Conservation (phyloP, 1,140 invertebrate species). For the Anastrepha obliqua region DNA sequence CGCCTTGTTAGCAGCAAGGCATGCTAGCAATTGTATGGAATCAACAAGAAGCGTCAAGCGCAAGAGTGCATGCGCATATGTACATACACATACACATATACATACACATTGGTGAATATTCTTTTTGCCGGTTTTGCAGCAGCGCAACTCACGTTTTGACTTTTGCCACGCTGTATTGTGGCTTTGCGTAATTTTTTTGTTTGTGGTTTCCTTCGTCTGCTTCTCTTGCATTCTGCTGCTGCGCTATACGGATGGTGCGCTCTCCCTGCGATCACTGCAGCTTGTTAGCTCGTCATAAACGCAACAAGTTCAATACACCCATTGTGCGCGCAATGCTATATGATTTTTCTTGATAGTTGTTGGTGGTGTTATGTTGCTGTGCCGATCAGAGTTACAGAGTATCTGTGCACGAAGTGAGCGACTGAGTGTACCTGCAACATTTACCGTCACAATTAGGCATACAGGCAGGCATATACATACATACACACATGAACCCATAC, state of each 20-base stretch:
- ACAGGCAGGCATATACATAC: not conserved
- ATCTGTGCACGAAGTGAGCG: slow-evolving; percentile 7
- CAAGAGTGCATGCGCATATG: not conserved
- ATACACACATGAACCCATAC: not conserved
- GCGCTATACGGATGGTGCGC: not conserved
- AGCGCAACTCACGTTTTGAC: slow-evolving; percentile 42
- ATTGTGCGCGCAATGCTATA: not conserved
- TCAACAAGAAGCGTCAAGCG: not conserved
- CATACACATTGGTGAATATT: not conserved
- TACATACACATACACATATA: not conserved
- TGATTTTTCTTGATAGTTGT: not conserved
- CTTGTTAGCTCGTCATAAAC: slow-evolving; percentile 38
- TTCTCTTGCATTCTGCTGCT: not conserved
- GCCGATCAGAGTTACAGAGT: not conserved
- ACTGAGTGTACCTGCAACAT: slow-evolving; percentile 43
- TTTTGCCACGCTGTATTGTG: slow-evolving; percentile 42
- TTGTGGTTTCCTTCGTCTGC: slow-evolving; percentile 6
- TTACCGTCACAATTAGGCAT: not conserved
- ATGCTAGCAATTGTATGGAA: not conserved
- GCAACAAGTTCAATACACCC: slow-evolving; percentile 47
- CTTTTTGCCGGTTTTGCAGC: slow-evolving; percentile 19
- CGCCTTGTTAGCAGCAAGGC: slow-evolving; percentile 30
- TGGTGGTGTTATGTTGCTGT: not conserved
- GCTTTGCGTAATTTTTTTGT: slow-evolving; percentile 15
- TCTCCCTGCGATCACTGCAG: not conserved